Evolutionary conservation across 2,797 vertebrate genomes (phyloP).

Genomic region (Sebastes steindachneri): DNA sequence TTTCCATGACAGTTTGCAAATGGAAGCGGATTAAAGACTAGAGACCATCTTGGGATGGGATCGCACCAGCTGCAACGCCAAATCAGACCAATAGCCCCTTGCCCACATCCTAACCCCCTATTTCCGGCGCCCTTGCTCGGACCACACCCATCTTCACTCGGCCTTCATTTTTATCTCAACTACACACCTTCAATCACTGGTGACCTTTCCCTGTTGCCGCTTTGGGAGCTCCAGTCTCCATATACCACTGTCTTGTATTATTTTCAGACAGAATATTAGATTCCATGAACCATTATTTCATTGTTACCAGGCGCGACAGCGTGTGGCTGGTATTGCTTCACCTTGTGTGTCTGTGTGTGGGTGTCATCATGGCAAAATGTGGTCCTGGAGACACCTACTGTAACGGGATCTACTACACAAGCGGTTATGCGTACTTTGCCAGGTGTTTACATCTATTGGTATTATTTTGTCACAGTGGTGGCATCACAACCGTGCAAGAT

Average conservation of each 20-base stretch:
- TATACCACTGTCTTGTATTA: background rate
- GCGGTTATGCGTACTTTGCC: background rate
- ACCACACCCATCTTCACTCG: background rate
- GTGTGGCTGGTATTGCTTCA: background rate
- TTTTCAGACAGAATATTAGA: background rate
- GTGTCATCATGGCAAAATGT: background rate
- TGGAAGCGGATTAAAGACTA: slow-evolving; percentile 38
- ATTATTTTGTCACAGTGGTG: background rate
- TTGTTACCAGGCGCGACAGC: background rate
- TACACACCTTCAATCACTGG: background rate
- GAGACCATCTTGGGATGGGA: background rate
- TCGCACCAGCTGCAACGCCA: background rate
- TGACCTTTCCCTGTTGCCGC: no score
- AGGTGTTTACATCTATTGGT: background rate
- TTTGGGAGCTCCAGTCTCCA: background rate
- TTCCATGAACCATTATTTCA: background rate
- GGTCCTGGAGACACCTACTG: background rate
- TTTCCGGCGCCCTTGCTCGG: background rate
- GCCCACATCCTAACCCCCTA: background rate
- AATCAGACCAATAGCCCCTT: background rate
- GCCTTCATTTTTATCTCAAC: background rate
- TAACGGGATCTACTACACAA: background rate
- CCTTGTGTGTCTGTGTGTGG: background rate
- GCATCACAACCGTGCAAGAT: background rate
- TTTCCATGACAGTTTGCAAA: slow-evolving; percentile 45